These are phyloP conservation scores for Climacteris rufus DNA, from an alignment of 2,113 vertebrate genomes.

Conservation along the genomic window DNA sequence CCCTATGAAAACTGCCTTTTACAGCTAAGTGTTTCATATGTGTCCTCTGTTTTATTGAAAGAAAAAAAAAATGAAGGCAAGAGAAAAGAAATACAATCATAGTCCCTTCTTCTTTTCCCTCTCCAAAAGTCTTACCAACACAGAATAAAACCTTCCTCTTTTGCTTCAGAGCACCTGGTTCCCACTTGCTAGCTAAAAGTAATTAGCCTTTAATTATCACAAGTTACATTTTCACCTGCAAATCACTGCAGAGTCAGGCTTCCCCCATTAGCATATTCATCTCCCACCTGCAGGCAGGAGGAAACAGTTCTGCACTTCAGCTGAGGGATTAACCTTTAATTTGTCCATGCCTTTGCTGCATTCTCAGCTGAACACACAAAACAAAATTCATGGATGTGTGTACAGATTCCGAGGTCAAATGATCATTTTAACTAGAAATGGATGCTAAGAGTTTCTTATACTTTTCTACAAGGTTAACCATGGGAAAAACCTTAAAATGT, in stretches of 20 bases:
- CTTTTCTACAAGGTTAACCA: background rate
- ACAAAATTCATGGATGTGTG: accelerated
- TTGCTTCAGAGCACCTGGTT: slow-evolving; percentile 59
- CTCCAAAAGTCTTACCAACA: background rate
- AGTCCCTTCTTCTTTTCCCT: accelerated
- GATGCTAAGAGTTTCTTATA: background rate
- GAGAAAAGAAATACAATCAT: background rate
- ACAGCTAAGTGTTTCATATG: background rate
- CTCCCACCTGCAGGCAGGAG: slow-evolving; percentile 25
- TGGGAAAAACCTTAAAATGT: background rate
- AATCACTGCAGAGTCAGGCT: slow-evolving; percentile 49
- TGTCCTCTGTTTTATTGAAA: background rate
- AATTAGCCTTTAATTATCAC: slow-evolving; percentile 77
- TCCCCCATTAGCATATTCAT: slow-evolving; percentile 57
- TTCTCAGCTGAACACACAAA: background rate
- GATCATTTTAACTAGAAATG: background rate
- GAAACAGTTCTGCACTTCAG: background rate
- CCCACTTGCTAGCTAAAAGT: slow-evolving; percentile 55
- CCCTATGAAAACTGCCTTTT: background rate
- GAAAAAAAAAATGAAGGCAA: accelerated
- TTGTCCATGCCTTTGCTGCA: background rate
- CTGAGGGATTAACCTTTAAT: slow-evolving; percentile 26
- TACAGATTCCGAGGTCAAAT: background rate
- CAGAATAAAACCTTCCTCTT: background rate
- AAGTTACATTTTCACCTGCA: slow-evolving; percentile 72